Conservation (phyloP, 2,888 invertebrate species). For the Sesamia inferens region DNA sequence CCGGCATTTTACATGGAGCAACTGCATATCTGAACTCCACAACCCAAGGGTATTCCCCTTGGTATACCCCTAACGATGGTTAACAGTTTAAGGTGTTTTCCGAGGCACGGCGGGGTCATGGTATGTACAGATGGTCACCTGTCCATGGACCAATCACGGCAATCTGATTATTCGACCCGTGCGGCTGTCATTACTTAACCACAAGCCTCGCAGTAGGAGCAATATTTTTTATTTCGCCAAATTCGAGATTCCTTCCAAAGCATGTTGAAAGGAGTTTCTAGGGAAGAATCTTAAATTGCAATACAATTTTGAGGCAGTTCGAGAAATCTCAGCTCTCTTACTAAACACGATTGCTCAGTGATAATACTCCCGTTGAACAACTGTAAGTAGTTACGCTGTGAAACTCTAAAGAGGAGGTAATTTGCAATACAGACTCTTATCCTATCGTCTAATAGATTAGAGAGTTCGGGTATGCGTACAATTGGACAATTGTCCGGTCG, state of each 20-base stretch:
- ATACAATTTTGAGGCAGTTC: not conserved
- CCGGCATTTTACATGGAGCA: no score
- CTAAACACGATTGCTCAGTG: not conserved
- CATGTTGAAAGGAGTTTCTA: no score
- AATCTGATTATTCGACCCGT: no score
- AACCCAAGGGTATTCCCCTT: no score
- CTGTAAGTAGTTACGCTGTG: slow-evolving; percentile 9
- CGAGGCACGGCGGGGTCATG: no score
- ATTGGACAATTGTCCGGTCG: slow-evolving; percentile 82
- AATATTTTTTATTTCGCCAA: not conserved
- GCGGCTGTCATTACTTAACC: no score
- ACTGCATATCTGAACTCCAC: no score
- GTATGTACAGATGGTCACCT: no score
- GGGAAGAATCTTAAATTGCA: not conserved
- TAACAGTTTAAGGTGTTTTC: no score
- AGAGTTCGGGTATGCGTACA: slow-evolving; percentile 76
- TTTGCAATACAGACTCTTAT: slow-evolving; percentile 81
- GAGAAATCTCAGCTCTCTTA: not conserved
- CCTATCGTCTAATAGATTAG: slow-evolving; percentile 80
- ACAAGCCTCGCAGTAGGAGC: no score
- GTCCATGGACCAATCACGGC: no score
- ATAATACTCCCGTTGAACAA: not conserved
- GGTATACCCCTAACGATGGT: no score
- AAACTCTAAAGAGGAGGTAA: slow-evolving; percentile 66
- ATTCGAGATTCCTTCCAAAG: not conserved